phyloP scores from a whole-genome alignment of 2,113 vertebrate genomes.

The Xiphophorus hellerii region DNA sequence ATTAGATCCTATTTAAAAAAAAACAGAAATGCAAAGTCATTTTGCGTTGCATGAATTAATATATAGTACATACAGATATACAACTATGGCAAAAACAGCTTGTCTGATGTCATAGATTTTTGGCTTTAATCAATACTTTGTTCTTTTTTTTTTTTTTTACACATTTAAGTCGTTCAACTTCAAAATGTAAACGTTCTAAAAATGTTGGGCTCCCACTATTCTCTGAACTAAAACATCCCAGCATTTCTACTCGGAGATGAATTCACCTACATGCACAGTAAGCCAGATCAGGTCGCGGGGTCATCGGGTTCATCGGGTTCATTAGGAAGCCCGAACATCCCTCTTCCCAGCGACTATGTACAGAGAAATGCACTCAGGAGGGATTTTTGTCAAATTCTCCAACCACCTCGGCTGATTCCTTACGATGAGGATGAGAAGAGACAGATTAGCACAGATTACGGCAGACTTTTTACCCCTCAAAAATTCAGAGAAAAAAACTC shows the following conservation, averaged over 20 bases:
- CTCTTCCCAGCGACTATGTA: not conserved
- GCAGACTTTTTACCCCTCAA: too few species aligned
- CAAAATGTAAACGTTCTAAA: not conserved
- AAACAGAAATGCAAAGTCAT: conserved; percentile 35
- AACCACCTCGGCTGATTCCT: too few species aligned
- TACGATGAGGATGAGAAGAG: too few species aligned
- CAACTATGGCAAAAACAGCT: not conserved
- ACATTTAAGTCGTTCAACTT: not conserved
- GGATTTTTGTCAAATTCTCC: too few species aligned
- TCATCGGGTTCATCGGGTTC: not conserved
- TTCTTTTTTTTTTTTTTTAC: too few species aligned
- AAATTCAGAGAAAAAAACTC: too few species aligned
- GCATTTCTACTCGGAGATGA: not conserved
- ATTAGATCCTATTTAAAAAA: conserved; percentile 52
- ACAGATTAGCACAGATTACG: too few species aligned
- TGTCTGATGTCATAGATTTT: not conserved
- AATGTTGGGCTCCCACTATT: not conserved
- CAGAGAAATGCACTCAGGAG: too few species aligned
- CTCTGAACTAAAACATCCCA: too few species aligned
- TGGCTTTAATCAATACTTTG: not conserved
- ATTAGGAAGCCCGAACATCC: not conserved
- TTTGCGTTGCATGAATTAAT: conserved; percentile 14
- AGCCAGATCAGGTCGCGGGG: not conserved
- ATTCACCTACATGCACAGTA: not conserved
- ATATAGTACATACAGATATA: not conserved